Conservation (phyloP, 1,140 invertebrate genomes). For the Pentalonia nigronervosa region DNA sequence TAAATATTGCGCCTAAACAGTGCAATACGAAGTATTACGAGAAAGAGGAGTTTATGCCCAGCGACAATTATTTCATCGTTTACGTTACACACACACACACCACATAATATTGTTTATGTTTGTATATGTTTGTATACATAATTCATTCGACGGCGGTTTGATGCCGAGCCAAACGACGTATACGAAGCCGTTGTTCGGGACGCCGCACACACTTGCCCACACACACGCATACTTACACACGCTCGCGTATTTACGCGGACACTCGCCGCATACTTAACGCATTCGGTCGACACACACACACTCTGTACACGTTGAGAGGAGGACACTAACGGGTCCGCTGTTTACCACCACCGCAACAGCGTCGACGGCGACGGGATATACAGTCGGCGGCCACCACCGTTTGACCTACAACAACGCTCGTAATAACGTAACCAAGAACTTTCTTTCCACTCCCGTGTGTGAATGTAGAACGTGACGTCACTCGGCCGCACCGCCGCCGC, state of each 20-base stretch:
- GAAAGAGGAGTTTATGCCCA: background rate
- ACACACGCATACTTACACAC: background rate
- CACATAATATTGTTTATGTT: background rate
- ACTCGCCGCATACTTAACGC: background rate
- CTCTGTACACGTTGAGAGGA: background rate
- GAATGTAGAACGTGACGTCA: slow-evolving; percentile 57
- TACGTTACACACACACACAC: background rate
- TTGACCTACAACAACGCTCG: slow-evolving; percentile 58
- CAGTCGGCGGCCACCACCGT: slow-evolving; percentile 22
- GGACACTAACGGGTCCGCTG: slow-evolving; percentile 48
- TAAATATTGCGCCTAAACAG: background rate
- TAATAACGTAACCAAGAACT: slow-evolving; percentile 58
- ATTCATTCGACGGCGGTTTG: background rate
- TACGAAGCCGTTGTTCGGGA: background rate
- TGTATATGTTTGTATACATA: background rate
- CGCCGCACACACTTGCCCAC: background rate
- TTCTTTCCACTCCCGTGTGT: slow-evolving; percentile 51
- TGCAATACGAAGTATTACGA: background rate
- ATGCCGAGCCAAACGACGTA: background rate
- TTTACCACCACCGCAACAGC: slow-evolving; percentile 29
- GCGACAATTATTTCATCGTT: background rate
- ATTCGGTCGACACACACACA: background rate
- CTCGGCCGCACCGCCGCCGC: background rate
- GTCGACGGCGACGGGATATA: background rate
- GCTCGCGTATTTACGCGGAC: background rate